phyloP scores from a whole-genome alignment of 2,888 invertebrate genomes.

The Ectobius pallidus region DNA sequence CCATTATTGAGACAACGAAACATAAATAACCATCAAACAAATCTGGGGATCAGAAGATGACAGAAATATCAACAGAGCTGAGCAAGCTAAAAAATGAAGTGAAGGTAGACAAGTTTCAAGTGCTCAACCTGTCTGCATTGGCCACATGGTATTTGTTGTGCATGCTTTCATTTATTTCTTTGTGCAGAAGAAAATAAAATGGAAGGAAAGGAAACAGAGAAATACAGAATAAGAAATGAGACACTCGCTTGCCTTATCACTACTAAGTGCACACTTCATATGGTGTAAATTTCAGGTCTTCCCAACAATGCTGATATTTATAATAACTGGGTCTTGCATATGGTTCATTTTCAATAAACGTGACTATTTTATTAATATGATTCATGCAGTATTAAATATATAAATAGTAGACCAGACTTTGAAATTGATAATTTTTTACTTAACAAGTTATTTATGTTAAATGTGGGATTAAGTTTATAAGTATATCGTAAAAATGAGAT shows the following conservation, averaged over 20 bases:
- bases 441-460: no score
- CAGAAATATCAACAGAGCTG: slow-evolving; percentile 18
- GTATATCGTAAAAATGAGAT: no score
- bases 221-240: slow-evolving; percentile 1
- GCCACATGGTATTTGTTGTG: no score
- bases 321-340: no score
- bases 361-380: no score
- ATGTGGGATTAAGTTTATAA: no score
- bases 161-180: no score
- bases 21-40: slow-evolving; percentile 43
- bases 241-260: neutral
- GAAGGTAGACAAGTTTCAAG: neutral
- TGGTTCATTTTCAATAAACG: no score
- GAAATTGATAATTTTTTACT: no score
- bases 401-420: no score
- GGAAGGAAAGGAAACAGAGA: neutral
- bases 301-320: neutral
- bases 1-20: slow-evolving; percentile 56
- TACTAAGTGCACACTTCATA: slow-evolving; percentile 3
- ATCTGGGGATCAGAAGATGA: slow-evolving; percentile 38
- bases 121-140: slow-evolving; percentile 5
- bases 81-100: neutral
- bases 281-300: neutral
- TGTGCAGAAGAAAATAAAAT: neutral
- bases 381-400: no score